A percentile compares a stretch with the other conserved stretches of the same genome.
Evolutionary conservation across 2,797 vertebrate genomes (phyloP).

Genomic region (Psittacula echo): DNA sequence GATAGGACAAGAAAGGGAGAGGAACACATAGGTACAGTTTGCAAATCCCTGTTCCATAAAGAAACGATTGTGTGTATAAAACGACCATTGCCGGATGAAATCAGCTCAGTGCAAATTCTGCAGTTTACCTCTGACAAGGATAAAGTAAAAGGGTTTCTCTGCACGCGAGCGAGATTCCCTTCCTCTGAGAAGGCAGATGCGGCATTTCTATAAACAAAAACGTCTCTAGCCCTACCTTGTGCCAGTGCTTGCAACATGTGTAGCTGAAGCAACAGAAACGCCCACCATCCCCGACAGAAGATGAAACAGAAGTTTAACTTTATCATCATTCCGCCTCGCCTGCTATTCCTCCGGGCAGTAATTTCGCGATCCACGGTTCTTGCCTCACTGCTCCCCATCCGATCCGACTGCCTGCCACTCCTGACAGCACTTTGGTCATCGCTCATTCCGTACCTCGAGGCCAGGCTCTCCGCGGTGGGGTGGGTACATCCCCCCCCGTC

Average conservation of each 20-base stretch:
- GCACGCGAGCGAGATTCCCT: not conserved
- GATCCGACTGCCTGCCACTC: conserved; percentile 16
- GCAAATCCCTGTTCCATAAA: conserved; percentile 41
- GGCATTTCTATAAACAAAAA: conserved; percentile 66
- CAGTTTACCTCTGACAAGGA: conserved; percentile 23
- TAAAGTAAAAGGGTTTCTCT: conserved; percentile 41
- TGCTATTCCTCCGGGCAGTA: conserved; percentile 60
- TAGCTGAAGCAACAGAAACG: conserved; percentile 83
- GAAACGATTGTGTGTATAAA: conserved; percentile 10
- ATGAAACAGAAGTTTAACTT: conserved; percentile 80
- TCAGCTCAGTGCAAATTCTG: conserved; percentile 5
- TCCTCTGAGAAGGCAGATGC: conserved; percentile 18
- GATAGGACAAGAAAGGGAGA: not conserved
- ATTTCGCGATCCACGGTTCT: conserved; percentile 37
- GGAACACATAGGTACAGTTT: not conserved
- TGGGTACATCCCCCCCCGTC: not conserved
- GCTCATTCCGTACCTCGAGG: conserved; percentile 10
- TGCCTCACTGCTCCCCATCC: conserved; percentile 39
- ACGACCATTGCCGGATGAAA: conserved; percentile 13
- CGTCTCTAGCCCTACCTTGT: conserved; percentile 81
- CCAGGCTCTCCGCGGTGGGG: not conserved
- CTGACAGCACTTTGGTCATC: conserved; percentile 17
- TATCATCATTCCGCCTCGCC: conserved; percentile 67
- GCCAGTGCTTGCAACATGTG: conserved; percentile 85
- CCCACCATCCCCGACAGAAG: conserved; percentile 81